phyloP scores from a whole-genome alignment of 2,888 invertebrate species.

The Cenopis cana region DNA sequence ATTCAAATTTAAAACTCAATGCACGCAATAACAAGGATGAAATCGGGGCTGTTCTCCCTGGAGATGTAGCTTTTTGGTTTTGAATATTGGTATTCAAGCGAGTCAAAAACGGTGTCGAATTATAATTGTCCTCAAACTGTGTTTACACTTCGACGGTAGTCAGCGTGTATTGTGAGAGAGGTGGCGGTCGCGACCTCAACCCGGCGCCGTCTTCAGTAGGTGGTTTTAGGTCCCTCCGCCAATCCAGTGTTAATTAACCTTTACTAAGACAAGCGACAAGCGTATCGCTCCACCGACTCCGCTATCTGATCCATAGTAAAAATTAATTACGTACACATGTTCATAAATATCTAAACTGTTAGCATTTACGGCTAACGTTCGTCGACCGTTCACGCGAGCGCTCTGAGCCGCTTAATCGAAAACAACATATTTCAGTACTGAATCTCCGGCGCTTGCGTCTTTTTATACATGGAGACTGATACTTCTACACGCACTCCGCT shows the following conservation, averaged over 20 bases:
- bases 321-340: conserved; percentile 84
- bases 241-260: conserved; percentile 74
- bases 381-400: conserved; percentile 67
- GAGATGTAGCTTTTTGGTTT: conserved; percentile 4
- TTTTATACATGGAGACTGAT: conserved; percentile 9
- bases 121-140: conserved; percentile 61
- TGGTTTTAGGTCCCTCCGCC: conserved; percentile 58
- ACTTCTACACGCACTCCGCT: conserved; percentile 42
- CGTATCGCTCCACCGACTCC: conserved; percentile 76
- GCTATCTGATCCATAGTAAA: conserved; percentile 83
- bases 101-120: conserved; percentile 36
- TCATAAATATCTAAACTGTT: conserved; percentile 82
- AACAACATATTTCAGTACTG: conserved; percentile 9
- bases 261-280: conserved; percentile 69
- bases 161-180: conserved; percentile 58
- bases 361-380: conserved; percentile 77
- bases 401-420: conserved; percentile 58
- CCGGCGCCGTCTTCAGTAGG: conserved; percentile 52
- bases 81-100: conserved; percentile 50
- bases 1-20: conserved; percentile 4
- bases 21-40: background rate
- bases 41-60: background rate
- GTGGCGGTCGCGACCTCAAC: conserved; percentile 53
- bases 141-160: conserved; percentile 60
- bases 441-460: background rate